phyloP scores from a whole-genome alignment of 2,797 vertebrate genomes.

The Scolopax rusticola region DNA sequence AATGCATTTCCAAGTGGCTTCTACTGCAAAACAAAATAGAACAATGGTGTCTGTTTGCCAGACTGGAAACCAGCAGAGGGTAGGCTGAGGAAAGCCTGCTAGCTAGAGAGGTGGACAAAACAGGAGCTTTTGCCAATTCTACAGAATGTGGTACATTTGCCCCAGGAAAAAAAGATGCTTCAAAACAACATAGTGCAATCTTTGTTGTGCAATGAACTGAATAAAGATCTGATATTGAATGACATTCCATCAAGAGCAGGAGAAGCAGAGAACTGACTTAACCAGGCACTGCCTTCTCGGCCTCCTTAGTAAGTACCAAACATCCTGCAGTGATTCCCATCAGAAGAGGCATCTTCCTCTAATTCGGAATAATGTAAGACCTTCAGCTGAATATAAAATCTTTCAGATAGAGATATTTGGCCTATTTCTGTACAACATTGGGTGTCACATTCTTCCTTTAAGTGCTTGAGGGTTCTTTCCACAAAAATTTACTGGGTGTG shows the following conservation, averaged over 20 bases:
- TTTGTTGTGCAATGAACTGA: conserved; percentile 54
- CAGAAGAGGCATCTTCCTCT: not conserved
- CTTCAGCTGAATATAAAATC: not conserved
- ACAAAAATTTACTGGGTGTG: not conserved
- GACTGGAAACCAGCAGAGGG: conserved; percentile 57
- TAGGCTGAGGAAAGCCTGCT: not conserved
- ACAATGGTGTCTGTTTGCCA: conserved; percentile 1
- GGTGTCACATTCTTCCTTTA: not conserved
- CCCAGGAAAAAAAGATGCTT: conserved; percentile 56
- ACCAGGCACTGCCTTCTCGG: not conserved
- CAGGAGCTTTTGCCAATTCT: conserved; percentile 23
- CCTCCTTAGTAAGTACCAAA: not conserved
- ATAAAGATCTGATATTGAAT: conserved; percentile 30
- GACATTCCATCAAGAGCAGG: conserved; percentile 32
- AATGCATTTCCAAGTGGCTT: not conserved
- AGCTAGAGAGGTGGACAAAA: conserved; percentile 26
- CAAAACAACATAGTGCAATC: not conserved
- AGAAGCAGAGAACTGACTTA: not conserved
- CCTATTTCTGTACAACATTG: not conserved
- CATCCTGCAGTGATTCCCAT: not conserved
- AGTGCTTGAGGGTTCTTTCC: not conserved
- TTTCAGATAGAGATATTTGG: not conserved
- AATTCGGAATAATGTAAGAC: not conserved
- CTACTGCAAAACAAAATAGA: not conserved
- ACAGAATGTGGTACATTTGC: conserved; percentile 42